Evolutionary conservation across 2,888 invertebrate species (phyloP), one percentile per base, ranked within the genome.

Genomic region (Sipunculus nudus): DNA sequence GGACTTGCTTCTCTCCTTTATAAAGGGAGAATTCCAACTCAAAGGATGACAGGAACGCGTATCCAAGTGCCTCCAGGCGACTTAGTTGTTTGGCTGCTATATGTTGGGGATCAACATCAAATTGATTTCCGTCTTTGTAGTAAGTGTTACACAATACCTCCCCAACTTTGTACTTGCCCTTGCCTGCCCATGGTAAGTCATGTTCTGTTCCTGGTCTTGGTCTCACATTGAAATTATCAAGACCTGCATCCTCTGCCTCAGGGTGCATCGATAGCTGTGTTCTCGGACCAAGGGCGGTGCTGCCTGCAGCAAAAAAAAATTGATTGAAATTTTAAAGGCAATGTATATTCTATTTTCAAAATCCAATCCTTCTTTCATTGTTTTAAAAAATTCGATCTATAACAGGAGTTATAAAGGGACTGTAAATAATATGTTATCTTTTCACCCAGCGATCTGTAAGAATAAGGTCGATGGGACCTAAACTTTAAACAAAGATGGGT

Each of bases 21-120:
- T 49, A 47, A 28, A 61, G 45, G n/a, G 29, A 40, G 43, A 59
- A 61, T 52, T 70, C 70, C 19, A 53, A 40, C 45, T 70, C 70
- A 38, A 59, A 67, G 19, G 55, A 48, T 1, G 62, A 66, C 23
- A 43, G 19, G 35, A 68, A 16, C 16, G 5, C 0, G 19, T 38
- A 45, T 2, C 61, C 61, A 6, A 43, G 47, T 0, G 35, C 41
- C 13, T 21, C 4, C 47, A 67, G 50, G 13, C 39, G 35, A 13
- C 53, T 46, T 32, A 65, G 40, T 35, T 63, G 62, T 29, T 19
- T 46, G n/a, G 48, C 26, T 5, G 67, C 64, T n/a, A 65, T 32
- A 48, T 40, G 31, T 10, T 67, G 47, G 1, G 68, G 63, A 46
- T 56, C 57, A 19, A 52, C 59, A 26, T 28, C 43, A 31, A 61